Conservation (phyloP, 2,888 invertebrate species). For the Rotaria macrura region DNA sequence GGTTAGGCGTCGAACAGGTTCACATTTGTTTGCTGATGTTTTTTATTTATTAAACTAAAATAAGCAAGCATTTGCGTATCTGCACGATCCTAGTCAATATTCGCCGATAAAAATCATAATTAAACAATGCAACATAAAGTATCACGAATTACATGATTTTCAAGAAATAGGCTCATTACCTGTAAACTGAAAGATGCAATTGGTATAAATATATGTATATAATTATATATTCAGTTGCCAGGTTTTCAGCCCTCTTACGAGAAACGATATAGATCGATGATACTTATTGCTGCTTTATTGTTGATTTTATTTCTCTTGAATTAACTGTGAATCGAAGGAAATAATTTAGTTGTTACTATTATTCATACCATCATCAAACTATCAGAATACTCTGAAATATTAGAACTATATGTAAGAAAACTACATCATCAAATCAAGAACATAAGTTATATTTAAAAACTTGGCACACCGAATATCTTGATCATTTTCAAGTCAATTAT, state of each 20-base stretch:
- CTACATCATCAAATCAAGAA: no score
- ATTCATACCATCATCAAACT: no score
- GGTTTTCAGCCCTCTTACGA: background rate
- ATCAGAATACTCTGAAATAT: no score
- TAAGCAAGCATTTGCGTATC: background rate
- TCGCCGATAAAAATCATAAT: background rate
- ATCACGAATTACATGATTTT: background rate
- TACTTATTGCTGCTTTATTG: background rate
- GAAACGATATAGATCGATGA: background rate
- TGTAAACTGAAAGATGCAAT: background rate
- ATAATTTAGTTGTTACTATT: no score
- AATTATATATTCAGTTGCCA: background rate
- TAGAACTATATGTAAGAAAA: no score
- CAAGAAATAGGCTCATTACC: background rate
- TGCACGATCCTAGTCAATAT: background rate
- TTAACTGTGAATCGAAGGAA: no score
- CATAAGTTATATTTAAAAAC: no score
- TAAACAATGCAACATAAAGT: background rate
- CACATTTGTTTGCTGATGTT: background rate
- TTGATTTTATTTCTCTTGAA: no score
- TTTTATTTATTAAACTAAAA: background rate
- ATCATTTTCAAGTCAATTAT: no score
- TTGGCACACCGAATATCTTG: no score
- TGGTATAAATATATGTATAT: no score
- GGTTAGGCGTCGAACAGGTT: background rate